These are phyloP conservation scores for Troilus luridus DNA, from an alignment of 2,888 invertebrate genomes.

Conservation along the genomic window DNA sequence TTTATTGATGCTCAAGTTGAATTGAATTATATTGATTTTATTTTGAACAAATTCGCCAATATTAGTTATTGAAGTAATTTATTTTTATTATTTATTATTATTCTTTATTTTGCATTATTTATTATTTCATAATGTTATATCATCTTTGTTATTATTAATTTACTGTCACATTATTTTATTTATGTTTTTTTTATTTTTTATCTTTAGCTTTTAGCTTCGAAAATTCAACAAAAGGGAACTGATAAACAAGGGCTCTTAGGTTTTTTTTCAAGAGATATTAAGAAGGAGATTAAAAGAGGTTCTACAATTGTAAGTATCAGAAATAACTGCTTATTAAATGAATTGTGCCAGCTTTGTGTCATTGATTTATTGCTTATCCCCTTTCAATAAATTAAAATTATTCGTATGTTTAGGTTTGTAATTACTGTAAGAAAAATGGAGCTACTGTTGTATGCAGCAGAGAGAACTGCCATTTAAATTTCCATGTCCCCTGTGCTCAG, in stretches of 20 bases:
- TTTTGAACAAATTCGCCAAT: too few relatives aligned
- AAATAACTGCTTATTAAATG: not conserved
- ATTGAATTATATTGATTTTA: not conserved
- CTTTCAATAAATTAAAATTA: not conserved
- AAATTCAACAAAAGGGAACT: slow-evolving; percentile 77
- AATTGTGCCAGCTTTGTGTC: too few relatives aligned
- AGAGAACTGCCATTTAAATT: slow-evolving; percentile 76
- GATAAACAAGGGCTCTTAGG: slow-evolving; percentile 82
- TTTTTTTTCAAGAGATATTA: slow-evolving; percentile 80
- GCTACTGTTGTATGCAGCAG: slow-evolving; percentile 84
- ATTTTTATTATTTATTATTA: not conserved
- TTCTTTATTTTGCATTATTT: not conserved
- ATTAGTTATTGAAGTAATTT: too few relatives aligned
- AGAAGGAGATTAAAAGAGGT: slow-evolving; percentile 76
- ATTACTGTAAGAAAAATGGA: slow-evolving; percentile 76
- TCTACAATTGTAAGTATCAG: slow-evolving; percentile 75
- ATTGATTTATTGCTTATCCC: not conserved
- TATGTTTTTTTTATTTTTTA: slow-evolving; percentile 66
- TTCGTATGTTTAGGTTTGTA: slow-evolving; percentile 75
- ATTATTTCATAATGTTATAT: not conserved
- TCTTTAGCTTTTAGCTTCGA: slow-evolving; percentile 79
- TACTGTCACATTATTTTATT: not conserved
- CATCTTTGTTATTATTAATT: not conserved
- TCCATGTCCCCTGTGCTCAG: slow-evolving; percentile 84
- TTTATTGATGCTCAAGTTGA: not conserved